Percentiles rank a stretch among this genome's conserved stretches.
These are phyloP conservation scores for Clarias batrachus DNA, from an alignment of 2,113 vertebrate species.

Conservation along the genomic window DNA sequence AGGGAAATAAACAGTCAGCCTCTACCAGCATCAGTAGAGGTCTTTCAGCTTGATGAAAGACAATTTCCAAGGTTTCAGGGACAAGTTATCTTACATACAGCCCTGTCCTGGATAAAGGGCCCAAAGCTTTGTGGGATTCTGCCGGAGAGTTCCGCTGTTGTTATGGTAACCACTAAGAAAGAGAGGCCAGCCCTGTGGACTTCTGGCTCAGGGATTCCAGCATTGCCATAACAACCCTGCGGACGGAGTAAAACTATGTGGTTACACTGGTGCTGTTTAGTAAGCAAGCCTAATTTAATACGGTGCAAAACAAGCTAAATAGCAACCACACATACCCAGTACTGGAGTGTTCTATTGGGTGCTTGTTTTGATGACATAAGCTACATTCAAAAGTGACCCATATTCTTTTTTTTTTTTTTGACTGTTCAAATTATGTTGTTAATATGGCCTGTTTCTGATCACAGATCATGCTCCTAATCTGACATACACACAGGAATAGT, in stretches of 20 bases:
- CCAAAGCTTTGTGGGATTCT: slow-evolving; percentile 50
- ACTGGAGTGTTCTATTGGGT: neutral
- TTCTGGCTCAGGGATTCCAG: slow-evolving; percentile 52
- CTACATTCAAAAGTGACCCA: no score
- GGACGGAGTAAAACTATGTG: slow-evolving; percentile 45
- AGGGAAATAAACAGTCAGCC: neutral
- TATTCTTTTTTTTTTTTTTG: no score
- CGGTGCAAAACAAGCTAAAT: slow-evolving; percentile 11
- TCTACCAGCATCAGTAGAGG: neutral
- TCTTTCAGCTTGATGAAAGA: neutral
- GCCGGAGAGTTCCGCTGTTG: slow-evolving; percentile 52
- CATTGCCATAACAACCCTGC: slow-evolving; percentile 58
- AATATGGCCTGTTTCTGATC: no score
- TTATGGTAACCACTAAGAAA: slow-evolving; percentile 57
- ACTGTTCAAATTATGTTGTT: no score
- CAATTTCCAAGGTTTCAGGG: slow-evolving; percentile 13
- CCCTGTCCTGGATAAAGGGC: slow-evolving; percentile 41
- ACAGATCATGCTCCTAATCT: no score
- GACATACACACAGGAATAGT: no score
- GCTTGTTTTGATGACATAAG: neutral
- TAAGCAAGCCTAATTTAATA: slow-evolving; percentile 23
- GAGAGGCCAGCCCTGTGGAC: slow-evolving; percentile 49
- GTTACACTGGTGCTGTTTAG: slow-evolving; percentile 42
- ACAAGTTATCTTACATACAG: slow-evolving; percentile 32
- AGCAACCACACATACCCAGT: neutral